A percentile compares a stretch with the other conserved stretches of the same genome.
phyloP scores from a whole-genome alignment of 2,797 vertebrate genomes.

The Tachyglossus aculeatus region DNA sequence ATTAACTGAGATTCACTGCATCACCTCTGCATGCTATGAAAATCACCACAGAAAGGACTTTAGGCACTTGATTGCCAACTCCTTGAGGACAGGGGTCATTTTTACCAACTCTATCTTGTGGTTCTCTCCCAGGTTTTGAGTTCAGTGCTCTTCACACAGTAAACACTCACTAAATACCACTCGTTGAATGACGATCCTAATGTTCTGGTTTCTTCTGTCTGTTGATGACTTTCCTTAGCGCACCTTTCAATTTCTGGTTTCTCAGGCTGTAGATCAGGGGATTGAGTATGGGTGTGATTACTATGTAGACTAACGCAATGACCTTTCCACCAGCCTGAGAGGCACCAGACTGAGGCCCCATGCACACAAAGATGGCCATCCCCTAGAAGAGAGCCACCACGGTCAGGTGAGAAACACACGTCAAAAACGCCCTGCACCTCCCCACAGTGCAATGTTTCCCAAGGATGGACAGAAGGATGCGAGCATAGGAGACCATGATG shows the following conservation, averaged over 20 bases:
- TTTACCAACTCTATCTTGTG: not conserved
- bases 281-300: not conserved
- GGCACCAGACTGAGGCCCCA: constrained; percentile 45
- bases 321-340: constrained; percentile 49
- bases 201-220: not conserved
- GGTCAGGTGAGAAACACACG: constrained; percentile 58
- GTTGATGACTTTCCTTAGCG: not conserved
- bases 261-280: not conserved
- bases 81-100: not conserved
- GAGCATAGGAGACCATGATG: constrained; percentile 47
- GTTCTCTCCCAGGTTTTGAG: not conserved
- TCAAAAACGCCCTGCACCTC: constrained; percentile 56
- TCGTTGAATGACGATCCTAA: not conserved
- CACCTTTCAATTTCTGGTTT: not conserved
- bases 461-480: constrained; percentile 39
- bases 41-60: too few relatives aligned
- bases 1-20: not conserved
- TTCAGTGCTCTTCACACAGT: not conserved
- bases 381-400: constrained; percentile 61
- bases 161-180: not conserved
- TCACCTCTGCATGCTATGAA: not conserved
- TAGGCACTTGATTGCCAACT: not conserved
- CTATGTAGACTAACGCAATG: not conserved
- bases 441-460: not conserved
- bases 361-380: constrained; percentile 55